phyloP scores from a whole-genome alignment of 2,113 vertebrate genomes.

The Speoplatyrhinus poulsoni region DNA sequence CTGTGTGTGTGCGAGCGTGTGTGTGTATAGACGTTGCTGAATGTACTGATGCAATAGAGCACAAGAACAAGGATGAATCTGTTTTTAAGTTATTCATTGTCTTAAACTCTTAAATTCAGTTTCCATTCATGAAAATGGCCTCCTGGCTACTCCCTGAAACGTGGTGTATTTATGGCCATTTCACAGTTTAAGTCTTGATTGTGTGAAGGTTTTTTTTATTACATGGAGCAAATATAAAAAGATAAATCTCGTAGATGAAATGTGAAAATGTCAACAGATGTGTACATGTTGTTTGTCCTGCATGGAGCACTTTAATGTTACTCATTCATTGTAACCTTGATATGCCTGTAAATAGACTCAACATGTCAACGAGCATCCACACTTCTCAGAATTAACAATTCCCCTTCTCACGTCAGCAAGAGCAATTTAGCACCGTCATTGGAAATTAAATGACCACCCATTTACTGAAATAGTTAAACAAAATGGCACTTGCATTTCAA shows the following conservation, averaged over 20 bases:
- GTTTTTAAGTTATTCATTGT: conserved; percentile 31
- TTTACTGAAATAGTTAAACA: no score
- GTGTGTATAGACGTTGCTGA: conserved; percentile 63
- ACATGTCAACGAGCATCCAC: conserved; percentile 34
- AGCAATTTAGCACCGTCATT: neutral
- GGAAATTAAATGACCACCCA: no score
- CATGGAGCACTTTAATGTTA: conserved; percentile 80
- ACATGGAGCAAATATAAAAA: conserved; percentile 33
- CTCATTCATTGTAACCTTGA: conserved; percentile 62
- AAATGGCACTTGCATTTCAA: no score
- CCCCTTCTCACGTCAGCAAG: neutral
- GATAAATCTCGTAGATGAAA: conserved; percentile 42
- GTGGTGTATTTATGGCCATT: conserved; percentile 33
- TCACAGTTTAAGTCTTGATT: conserved; percentile 17
- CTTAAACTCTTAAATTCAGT: conserved; percentile 7
- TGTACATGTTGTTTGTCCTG: conserved; percentile 74
- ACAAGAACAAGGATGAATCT: conserved; percentile 52
- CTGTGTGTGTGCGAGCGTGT: conserved; percentile 28
- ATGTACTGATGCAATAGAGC: conserved; percentile 67
- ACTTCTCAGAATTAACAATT: conserved; percentile 26
- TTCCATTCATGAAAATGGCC: conserved; percentile 19
- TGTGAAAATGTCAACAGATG: conserved; percentile 52
- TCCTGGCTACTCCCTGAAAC: conserved; percentile 46
- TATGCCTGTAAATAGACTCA: conserved; percentile 56
- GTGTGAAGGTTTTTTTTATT: conserved; percentile 36